Conservation (phyloP, 2,888 invertebrate species). For the Drosophila colorata region DNA sequence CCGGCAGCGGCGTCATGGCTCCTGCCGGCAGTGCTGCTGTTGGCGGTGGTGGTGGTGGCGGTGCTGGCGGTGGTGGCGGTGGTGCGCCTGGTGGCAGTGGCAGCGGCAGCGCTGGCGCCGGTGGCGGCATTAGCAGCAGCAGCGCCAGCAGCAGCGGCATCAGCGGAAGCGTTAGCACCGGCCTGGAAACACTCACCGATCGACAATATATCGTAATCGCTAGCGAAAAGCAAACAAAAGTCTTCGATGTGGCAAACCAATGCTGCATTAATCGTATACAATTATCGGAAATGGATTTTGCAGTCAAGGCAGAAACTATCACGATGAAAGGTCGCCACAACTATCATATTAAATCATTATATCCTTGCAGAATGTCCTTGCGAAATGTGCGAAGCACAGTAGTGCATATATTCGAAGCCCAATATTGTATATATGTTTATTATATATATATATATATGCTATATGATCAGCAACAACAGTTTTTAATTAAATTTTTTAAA, state of each 20-base stretch:
- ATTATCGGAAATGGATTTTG: conserved; percentile 96
- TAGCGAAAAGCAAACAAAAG: conserved; percentile 97
- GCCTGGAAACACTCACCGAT: conserved; percentile 88
- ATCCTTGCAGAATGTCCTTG: background rate
- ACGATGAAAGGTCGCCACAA: conserved; percentile 91
- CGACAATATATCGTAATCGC: conserved; percentile 96
- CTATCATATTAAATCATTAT: background rate
- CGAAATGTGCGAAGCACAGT: too few relatives aligned
- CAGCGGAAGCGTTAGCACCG: conserved; percentile 84
- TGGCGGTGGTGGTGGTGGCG: background rate
- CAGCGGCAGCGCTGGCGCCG: conserved; percentile 22
- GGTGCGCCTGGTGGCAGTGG: conserved; percentile 11
- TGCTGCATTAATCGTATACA: conserved; percentile 97
- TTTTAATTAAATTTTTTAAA: too few relatives aligned
- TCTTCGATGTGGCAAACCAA: conserved; percentile 97
- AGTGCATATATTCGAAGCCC: too few relatives aligned
- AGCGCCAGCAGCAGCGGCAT: conserved; percentile 80
- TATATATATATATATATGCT: too few relatives aligned
- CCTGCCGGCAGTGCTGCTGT: conserved; percentile 22
- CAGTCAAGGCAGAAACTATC: conserved; percentile 96
- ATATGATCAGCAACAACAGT: too few relatives aligned
- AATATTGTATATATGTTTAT: too few relatives aligned
- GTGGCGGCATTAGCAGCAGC: conserved; percentile 68
- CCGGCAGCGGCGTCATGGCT: conserved; percentile 21
- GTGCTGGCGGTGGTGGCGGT: conserved; percentile 5